These are phyloP conservation scores for Xylota segnis DNA, from an alignment of 2,888 invertebrate species.

Conservation along the genomic window DNA sequence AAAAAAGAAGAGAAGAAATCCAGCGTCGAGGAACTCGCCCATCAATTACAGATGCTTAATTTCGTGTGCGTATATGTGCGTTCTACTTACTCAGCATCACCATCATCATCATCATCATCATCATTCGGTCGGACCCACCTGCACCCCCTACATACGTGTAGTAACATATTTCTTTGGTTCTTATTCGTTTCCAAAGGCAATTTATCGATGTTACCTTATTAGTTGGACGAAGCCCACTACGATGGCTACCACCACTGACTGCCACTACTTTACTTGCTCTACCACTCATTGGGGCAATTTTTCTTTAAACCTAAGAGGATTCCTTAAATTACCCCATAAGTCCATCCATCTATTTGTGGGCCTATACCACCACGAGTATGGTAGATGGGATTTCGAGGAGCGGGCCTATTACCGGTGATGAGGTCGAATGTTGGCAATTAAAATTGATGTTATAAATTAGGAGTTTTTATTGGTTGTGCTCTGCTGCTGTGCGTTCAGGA, in stretches of 20 bases:
- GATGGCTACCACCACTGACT: neutral
- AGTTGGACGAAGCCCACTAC: conserved; percentile 18
- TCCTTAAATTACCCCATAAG: conserved; percentile 65
- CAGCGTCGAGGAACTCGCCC: conserved; percentile 15
- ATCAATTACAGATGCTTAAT: conserved; percentile 59
- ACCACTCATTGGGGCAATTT: conserved; percentile 40
- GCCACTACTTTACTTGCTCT: neutral
- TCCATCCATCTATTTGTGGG: conserved; percentile 48
- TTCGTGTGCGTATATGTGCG: conserved; percentile 32
- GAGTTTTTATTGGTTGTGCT: conserved; percentile 59
- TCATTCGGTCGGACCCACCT: neutral
- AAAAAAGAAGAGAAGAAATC: neutral
- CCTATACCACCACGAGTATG: conserved; percentile 6
- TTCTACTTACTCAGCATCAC: conserved; percentile 43
- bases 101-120: conserved; percentile 55
- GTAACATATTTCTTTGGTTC: conserved; percentile 48
- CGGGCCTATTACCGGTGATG: conserved; percentile 59
- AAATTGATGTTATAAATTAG: conserved; percentile 75
- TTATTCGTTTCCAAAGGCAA: conserved; percentile 52
- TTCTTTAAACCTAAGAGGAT: conserved; percentile 66
- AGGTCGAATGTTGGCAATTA: conserved; percentile 71
- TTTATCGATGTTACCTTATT: conserved; percentile 66
- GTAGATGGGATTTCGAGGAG: conserved; percentile 21
- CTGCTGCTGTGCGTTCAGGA: conserved; percentile 20
- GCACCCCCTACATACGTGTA: conserved; percentile 4